phyloP scores from a whole-genome alignment of 2,113 vertebrate species.

The Cyanoderma ruficeps region DNA sequence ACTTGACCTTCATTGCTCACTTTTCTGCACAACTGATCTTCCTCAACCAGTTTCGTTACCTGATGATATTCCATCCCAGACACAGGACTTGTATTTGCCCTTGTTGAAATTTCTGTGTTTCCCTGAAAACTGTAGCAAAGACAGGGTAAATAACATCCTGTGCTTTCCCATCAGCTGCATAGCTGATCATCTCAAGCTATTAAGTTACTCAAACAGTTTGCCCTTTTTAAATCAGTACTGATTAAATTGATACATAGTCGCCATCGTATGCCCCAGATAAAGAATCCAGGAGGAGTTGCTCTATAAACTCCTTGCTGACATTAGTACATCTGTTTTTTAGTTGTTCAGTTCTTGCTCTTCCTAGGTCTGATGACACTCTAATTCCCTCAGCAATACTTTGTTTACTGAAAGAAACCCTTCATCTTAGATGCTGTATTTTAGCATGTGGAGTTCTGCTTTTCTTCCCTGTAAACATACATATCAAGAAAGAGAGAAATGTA shows the following conservation, averaged over 20 bases:
- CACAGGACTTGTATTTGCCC: not conserved
- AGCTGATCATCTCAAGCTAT: not conserved
- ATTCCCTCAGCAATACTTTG: not conserved
- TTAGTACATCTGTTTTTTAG: not conserved
- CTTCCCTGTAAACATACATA: not conserved
- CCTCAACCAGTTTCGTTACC: not conserved
- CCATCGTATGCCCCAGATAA: not conserved
- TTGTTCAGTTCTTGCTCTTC: not conserved
- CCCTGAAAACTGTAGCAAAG: not conserved
- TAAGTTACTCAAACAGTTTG: not conserved
- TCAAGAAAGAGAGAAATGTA: not conserved
- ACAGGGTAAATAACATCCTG: not conserved
- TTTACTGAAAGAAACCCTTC: not conserved
- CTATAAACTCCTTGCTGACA: not conserved
- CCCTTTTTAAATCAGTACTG: not conserved
- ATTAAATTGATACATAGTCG: not conserved
- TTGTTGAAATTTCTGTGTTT: not conserved
- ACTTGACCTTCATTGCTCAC: not conserved
- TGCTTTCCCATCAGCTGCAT: not conserved
- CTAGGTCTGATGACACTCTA: not conserved
- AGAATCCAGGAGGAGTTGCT: not conserved
- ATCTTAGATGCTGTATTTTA: not conserved
- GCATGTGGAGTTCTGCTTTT: not conserved
- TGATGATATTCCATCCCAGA: not conserved
- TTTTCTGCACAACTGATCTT: not conserved